Evolutionary conservation across 2,797 vertebrate genomes (phyloP).

Genomic region (Cuniculus paca): DNA sequence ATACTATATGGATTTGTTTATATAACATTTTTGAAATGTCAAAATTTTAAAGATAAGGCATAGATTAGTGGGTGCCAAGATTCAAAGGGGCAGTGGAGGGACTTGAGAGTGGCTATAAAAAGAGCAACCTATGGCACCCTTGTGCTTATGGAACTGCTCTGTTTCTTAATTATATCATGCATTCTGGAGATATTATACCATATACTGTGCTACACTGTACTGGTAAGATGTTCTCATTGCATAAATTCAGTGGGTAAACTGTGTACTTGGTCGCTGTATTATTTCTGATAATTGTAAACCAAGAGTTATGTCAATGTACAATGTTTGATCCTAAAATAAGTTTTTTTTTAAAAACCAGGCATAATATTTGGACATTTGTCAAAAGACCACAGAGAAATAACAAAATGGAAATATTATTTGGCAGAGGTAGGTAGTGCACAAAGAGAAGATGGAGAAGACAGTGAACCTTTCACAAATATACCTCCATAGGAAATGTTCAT

Average conservation of each 20-base stretch:
- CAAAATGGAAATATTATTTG: conserved; percentile 34
- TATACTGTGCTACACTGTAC: not conserved
- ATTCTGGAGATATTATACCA: not conserved
- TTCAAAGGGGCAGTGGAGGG: not conserved
- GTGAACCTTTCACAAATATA: not conserved
- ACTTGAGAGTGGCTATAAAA: not conserved
- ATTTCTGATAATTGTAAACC: not conserved
- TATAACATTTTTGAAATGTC: conserved; percentile 45
- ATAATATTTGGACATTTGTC: not conserved
- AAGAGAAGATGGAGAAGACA: conserved; percentile 17
- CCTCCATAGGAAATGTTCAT: not conserved
- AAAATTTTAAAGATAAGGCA: conserved; percentile 5
- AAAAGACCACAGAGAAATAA: not conserved
- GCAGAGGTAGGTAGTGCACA: not conserved
- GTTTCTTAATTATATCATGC: not conserved
- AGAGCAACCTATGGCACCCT: not conserved
- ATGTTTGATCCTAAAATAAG: not conserved
- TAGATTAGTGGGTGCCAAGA: not conserved
- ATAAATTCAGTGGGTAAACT: not conserved
- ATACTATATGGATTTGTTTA: not conserved
- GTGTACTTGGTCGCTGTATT: not conserved
- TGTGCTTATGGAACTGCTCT: not conserved
- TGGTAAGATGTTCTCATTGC: not conserved
- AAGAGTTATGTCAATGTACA: not conserved
- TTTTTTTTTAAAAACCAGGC: not conserved